These are phyloP conservation scores for Bugula neritina DNA, from an alignment of 2,888 invertebrate genomes.

Conservation along the genomic window DNA sequence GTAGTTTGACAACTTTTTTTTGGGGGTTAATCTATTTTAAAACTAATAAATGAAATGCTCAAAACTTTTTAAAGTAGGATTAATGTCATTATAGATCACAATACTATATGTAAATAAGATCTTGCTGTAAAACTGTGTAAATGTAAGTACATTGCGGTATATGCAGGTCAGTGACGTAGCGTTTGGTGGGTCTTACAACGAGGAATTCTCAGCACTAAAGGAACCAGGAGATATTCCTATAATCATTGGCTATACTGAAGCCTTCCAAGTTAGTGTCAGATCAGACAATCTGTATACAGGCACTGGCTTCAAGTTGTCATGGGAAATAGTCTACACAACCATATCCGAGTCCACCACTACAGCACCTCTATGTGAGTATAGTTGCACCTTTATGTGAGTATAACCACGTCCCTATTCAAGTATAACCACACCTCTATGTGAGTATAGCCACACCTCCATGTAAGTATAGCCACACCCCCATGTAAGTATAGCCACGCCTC, in stretches of 20 bases:
- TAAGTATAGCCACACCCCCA: no score
- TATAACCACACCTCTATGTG: background rate
- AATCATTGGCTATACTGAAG: background rate
- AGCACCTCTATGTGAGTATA: background rate
- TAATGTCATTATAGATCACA: no score
- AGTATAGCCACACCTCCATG: no score
- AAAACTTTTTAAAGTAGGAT: no score
- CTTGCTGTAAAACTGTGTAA: no score
- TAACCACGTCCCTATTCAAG: background rate
- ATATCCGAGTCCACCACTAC: background rate
- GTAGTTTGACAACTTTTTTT: no score
- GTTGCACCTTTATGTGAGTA: no score
- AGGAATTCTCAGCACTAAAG: background rate
- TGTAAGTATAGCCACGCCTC: background rate
- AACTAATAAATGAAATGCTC: no score
- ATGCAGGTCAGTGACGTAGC: no score
- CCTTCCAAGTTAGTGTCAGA: background rate
- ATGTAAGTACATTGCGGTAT: no score
- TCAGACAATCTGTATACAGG: background rate
- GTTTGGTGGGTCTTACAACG: slow-evolving; percentile 13
- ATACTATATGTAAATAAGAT: no score
- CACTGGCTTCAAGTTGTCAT: background rate
- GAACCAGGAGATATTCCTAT: background rate
- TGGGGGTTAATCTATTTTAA: no score
- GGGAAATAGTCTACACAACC: background rate